phyloP scores from a whole-genome alignment of 1,140 invertebrate species.

The Bathynomus jamesi region DNA sequence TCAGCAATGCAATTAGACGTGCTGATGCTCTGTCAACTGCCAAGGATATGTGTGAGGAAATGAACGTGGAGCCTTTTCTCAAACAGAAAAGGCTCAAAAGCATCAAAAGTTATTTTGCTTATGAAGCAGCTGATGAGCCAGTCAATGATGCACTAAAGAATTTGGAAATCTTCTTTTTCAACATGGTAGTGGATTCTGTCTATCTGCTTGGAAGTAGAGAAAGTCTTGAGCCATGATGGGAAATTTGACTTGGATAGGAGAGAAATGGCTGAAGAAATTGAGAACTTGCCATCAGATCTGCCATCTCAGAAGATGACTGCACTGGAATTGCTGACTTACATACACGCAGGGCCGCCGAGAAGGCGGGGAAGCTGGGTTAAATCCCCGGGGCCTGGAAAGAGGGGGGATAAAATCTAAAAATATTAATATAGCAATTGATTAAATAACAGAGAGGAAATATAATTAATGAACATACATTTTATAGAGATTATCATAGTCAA shows the following conservation, averaged over 20 bases:
- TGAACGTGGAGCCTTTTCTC: slow-evolving; percentile 19
- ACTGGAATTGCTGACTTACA: too few species aligned
- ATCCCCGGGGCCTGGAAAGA: too few species aligned
- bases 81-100: slow-evolving; percentile 9
- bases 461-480: too few species aligned
- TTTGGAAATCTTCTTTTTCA: slow-evolving; percentile 11
- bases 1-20: slow-evolving; percentile 13
- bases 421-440: too few species aligned
- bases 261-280: slow-evolving; percentile 7
- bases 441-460: too few species aligned
- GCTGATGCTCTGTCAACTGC: slow-evolving; percentile 15
- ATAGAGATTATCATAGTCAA: too few species aligned
- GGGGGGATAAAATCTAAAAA: too few species aligned
- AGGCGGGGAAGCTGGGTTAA: too few species aligned
- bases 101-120: slow-evolving; percentile 8
- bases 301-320: too few species aligned
- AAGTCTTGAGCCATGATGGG: slow-evolving; percentile 3
- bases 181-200: slow-evolving; percentile 5
- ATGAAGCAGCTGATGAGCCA: slow-evolving; percentile 6
- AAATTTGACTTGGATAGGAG: slow-evolving; percentile 10
- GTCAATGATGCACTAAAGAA: too few species aligned
- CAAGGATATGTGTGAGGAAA: slow-evolving; percentile 11
- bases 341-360: too few species aligned
- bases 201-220: slow-evolving; percentile 5
- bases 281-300: too few species aligned